These are phyloP conservation scores for Drosophila flavopinicola DNA, from an alignment of 2,888 invertebrate genomes.

Conservation along the genomic window DNA sequence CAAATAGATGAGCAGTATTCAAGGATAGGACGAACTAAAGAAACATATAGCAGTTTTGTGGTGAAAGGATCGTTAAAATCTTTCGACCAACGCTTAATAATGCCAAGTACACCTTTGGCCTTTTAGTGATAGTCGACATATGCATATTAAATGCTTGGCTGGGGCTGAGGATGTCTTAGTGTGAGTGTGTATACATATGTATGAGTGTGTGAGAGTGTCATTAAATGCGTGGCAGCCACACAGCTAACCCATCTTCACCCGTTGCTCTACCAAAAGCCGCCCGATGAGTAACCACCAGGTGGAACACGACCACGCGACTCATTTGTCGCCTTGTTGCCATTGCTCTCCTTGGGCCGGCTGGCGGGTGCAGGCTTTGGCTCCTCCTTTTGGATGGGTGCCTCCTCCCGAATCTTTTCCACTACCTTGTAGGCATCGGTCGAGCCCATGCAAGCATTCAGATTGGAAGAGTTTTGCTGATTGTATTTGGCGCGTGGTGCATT, in stretches of 20 bases:
- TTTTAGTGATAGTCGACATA: conserved; percentile 47
- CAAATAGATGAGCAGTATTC: too few species aligned
- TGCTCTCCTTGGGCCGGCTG: conserved; percentile 48
- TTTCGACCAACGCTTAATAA: too few species aligned
- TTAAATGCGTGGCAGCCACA: conserved; percentile 59
- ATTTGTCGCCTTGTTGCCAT: conserved; percentile 56
- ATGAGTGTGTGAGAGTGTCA: conserved; percentile 46
- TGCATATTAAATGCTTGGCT: conserved; percentile 60
- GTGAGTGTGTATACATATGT: conserved; percentile 17
- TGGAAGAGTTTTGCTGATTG: conserved; percentile 85
- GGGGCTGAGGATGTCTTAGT: conserved; percentile 59
- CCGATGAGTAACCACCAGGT: conserved; percentile 88
- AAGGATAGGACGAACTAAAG: too few species aligned
- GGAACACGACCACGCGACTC: conserved; percentile 86
- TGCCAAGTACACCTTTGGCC: too few species aligned
- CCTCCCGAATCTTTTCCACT: conserved; percentile 81
- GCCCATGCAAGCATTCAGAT: conserved; percentile 84
- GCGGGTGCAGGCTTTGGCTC: conserved; percentile 47
- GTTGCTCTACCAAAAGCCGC: too few species aligned
- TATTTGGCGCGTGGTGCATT: conserved; percentile 86
- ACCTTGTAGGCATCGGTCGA: conserved; percentile 83
- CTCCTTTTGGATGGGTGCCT: conserved; percentile 61
- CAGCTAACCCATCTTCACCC: conserved; percentile 68
- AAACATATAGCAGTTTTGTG: too few species aligned
- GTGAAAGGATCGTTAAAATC: too few species aligned